phyloP scores from a whole-genome alignment of 1,140 invertebrate genomes.

The Cepaea nemoralis region DNA sequence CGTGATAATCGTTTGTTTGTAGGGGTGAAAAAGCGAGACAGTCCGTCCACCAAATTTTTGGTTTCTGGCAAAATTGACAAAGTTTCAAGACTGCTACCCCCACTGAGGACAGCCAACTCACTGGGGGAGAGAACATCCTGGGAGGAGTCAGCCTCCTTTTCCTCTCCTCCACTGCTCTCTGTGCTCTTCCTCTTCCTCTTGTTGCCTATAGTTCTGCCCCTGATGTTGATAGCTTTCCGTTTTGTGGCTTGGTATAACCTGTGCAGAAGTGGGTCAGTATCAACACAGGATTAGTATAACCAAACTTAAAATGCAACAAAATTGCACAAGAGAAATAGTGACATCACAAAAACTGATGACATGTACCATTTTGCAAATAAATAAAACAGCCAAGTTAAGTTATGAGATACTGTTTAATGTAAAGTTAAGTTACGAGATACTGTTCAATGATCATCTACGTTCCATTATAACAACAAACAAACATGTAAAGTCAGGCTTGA shows the following conservation, averaged over 20 bases:
- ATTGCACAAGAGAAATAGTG: too few relatives aligned
- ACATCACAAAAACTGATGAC: too few relatives aligned
- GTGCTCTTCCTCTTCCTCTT: conserved; percentile 33
- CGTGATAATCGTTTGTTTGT: conserved; percentile 70
- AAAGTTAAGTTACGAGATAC: too few relatives aligned
- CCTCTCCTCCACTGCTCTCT: conserved; percentile 26
- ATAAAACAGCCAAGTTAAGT: too few relatives aligned
- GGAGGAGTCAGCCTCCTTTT: conserved; percentile 17
- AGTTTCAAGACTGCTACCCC: conserved; percentile 60
- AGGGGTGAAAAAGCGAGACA: conserved; percentile 71
- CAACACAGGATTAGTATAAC: not conserved
- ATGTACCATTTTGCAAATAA: too few relatives aligned
- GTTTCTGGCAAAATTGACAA: conserved; percentile 53
- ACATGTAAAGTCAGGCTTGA: too few relatives aligned
- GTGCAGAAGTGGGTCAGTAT: not conserved
- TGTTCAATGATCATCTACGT: too few relatives aligned
- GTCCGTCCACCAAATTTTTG: conserved; percentile 70
- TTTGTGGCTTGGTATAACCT: conserved; percentile 45
- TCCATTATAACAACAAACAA: too few relatives aligned
- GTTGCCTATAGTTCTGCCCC: not conserved
- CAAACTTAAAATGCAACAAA: not conserved
- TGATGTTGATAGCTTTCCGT: conserved; percentile 27
- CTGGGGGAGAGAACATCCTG: conserved; percentile 50
- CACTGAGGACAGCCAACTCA: conserved; percentile 60
- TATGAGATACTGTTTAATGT: too few relatives aligned